A percentile compares a stretch with the other conserved stretches of the same genome.
Conservation (phyloP, 2,113 vertebrate species). For the Irena cyanogastra region DNA sequence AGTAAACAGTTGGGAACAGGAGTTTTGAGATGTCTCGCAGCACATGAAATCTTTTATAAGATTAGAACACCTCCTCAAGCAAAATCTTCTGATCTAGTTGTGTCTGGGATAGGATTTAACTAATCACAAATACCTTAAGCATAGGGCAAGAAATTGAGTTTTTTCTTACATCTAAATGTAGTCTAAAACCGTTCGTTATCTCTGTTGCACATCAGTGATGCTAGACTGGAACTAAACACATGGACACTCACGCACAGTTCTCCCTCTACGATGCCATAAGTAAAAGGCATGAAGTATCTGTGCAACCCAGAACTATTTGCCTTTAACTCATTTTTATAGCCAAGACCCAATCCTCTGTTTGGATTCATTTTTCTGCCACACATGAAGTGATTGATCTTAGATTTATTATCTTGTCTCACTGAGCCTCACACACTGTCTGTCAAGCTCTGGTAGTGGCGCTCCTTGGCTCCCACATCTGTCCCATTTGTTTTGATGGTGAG, state of each 20-base stretch:
- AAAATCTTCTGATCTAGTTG: constrained; percentile 19
- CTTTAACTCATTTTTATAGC: background rate
- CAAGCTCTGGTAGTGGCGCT: background rate
- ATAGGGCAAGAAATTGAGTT: background rate
- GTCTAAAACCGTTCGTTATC: background rate
- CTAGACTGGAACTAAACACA: background rate
- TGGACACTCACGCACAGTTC: background rate
- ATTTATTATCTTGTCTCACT: background rate
- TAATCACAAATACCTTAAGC: background rate
- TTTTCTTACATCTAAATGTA: background rate
- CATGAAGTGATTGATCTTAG: background rate
- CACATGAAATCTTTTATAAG: background rate
- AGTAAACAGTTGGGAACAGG: background rate
- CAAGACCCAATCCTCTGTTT: background rate
- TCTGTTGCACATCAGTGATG: fast-evolving
- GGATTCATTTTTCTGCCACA: background rate
- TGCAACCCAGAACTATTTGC: background rate
- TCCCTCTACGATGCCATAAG: background rate
- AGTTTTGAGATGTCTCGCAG: background rate
- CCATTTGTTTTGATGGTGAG: background rate
- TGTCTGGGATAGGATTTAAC: constrained; percentile 15
- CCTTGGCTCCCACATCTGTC: background rate
- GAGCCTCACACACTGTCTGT: background rate
- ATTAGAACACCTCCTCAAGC: constrained; percentile 3
- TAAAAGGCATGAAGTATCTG: background rate